Evolutionary conservation across 2,113 vertebrate species (phyloP), one percentile per base, ranked within the genome.

Genomic region (Macaca fascicularis): DNA sequence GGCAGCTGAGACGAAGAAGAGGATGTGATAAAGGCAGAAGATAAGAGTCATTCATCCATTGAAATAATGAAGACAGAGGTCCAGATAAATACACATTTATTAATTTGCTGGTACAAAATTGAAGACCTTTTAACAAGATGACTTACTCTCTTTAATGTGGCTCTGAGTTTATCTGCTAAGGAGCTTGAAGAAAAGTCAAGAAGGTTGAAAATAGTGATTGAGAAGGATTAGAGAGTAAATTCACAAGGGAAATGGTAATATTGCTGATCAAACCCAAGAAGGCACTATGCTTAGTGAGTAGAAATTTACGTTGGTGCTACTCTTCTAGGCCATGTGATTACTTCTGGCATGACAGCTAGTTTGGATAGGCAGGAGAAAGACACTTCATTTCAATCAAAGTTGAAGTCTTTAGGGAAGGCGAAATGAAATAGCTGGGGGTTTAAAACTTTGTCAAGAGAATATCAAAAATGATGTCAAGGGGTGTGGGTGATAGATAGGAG

Each of bases 301-400:
- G 12, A 30, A 69, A n/a, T 30, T 81, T 13, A 11, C 0, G 27
- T 6, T 11, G 3, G 27, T 13, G 7, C 19, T 17, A 12, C 35
- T 55, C 8, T 43, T 12, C 7, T 10, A 5, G 50, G n/a, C 3
- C 12, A 8, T 14, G 0, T 22, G 10, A 43, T 50, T 11, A 12
- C 22, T 1, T 55, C 74, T 25, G 38, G 1, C 25, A 50, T 45
- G 35, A 50, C 57, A 4, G 0, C 11, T 67, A 43, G 27, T 35
- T 38, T 48, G 7, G 13, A n/a, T 0, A 43, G 7, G 5, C 35
- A 61, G 10, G 23, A 67, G 23, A 67, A 79, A 57, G 70, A 50
- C 16, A 50, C 6, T 12, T 14, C n/a, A 20, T 69, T 67, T 75
- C 19, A 52, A 10, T 3, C 10, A 35, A 55, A 12, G 3, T 13